A percentile compares a stretch with the other conserved stretches of the same genome.
Evolutionary conservation across 2,888 invertebrate species (phyloP).

Genomic region (Conomelus anceps): DNA sequence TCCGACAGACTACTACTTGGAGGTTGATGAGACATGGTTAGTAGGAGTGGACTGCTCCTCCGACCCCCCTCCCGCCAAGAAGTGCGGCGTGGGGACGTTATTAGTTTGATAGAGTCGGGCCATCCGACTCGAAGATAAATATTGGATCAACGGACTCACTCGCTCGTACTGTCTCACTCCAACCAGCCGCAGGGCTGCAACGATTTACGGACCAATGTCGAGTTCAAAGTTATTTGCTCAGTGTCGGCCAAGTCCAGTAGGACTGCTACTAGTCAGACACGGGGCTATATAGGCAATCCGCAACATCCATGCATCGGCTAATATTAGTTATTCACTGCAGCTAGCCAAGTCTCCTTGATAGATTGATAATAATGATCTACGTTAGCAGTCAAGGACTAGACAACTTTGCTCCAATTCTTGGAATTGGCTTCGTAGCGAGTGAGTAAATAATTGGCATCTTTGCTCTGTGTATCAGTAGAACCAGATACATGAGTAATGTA

Average conservation of each 20-base stretch:
- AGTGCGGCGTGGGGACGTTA: background rate
- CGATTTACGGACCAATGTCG: background rate
- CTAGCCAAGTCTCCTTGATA: too few species aligned
- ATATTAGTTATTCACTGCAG: too few species aligned
- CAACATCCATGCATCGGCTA: background rate
- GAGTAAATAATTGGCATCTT: too few species aligned
- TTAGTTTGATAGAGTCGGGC: background rate
- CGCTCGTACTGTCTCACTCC: background rate
- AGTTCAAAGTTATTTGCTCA: background rate
- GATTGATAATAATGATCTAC: too few species aligned
- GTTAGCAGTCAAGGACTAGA: too few species aligned
- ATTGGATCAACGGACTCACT: background rate
- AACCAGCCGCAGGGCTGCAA: background rate
- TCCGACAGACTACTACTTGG: too few species aligned
- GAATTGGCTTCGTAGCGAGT: too few species aligned
- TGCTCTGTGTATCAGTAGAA: too few species aligned
- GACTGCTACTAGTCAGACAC: background rate
- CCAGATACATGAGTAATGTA: too few species aligned
- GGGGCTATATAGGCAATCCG: background rate
- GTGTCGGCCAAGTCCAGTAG: background rate
- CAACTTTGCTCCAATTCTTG: too few species aligned
- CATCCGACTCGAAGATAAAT: background rate
- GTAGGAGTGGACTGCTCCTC: background rate
- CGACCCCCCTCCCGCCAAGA: too few species aligned
- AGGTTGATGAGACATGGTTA: background rate